phyloP scores from a whole-genome alignment of 2,797 vertebrate species.

The Urocyon cinereoargenteus region DNA sequence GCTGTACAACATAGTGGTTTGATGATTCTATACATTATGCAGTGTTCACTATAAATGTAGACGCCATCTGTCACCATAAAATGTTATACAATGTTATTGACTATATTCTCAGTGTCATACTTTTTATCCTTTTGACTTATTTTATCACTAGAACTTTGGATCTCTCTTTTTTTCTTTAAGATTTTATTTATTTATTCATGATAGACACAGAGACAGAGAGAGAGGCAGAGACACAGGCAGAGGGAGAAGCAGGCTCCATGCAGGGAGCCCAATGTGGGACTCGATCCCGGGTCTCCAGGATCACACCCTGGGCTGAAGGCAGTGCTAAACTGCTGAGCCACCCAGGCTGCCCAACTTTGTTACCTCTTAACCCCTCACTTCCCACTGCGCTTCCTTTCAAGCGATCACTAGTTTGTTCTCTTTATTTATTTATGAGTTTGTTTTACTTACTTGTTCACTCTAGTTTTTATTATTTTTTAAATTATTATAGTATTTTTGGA shows the following conservation, averaged over 20 bases:
- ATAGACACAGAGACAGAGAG: no score
- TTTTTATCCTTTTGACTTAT: background rate
- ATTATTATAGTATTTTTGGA: no score
- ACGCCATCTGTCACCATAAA: background rate
- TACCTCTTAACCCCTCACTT: background rate
- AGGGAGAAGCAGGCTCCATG: no score
- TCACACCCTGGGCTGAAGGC: no score
- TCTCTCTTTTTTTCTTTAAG: no score
- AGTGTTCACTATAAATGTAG: background rate
- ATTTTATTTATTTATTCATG: no score
- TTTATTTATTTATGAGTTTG: background rate
- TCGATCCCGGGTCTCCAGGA: no score
- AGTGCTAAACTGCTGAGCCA: no score
- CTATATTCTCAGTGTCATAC: background rate
- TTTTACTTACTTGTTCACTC: background rate
- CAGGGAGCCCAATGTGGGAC: no score
- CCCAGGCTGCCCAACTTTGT: no score
- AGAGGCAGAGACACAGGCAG: no score
- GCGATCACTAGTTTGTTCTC: background rate
- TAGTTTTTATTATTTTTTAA: background rate
- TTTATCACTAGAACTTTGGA: background rate
- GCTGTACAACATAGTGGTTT: background rate
- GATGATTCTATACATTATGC: background rate
- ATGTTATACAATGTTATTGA: background rate
- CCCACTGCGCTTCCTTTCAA: background rate